Evolutionary conservation across 2,888 invertebrate genomes (phyloP).

Genomic region (Polyploca ridens): DNA sequence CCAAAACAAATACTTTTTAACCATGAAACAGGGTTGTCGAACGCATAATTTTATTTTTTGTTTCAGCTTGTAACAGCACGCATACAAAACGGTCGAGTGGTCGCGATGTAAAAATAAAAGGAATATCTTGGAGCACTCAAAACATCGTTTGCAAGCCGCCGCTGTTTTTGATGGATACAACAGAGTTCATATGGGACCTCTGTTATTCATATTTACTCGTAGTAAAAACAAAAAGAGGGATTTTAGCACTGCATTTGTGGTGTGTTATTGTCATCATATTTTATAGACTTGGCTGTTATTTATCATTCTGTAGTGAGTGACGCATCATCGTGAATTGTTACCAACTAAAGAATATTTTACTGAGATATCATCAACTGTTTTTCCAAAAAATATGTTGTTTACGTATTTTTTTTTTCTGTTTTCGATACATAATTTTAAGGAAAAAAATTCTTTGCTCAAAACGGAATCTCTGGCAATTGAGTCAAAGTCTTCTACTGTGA

Average conservation of each 20-base stretch:
- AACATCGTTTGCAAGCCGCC: slow-evolving; percentile 10
- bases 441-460: no score
- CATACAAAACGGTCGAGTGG: background rate
- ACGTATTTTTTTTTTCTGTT: no score
- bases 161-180: slow-evolving; percentile 8
- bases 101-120: slow-evolving; percentile 6
- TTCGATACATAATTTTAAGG: no score
- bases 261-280: background rate
- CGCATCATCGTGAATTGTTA: no score
- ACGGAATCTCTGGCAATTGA: no score
- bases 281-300: no score
- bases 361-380: no score
- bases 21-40: slow-evolving; percentile 32
- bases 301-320: no score
- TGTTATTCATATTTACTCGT: background rate
- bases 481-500: no score
- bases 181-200: background rate
- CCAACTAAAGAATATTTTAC: no score
- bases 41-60: slow-evolving; percentile 17
- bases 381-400: no score
- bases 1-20: slow-evolving; percentile 25
- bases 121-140: slow-evolving; percentile 4
- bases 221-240: background rate
- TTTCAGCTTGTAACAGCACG: slow-evolving; percentile 8
- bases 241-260: background rate